Percentiles rank a stretch among this genome's conserved stretches.
Evolutionary conservation across 2,797 vertebrate genomes (phyloP).

Genomic region (Eleutherodactylus coqui): DNA sequence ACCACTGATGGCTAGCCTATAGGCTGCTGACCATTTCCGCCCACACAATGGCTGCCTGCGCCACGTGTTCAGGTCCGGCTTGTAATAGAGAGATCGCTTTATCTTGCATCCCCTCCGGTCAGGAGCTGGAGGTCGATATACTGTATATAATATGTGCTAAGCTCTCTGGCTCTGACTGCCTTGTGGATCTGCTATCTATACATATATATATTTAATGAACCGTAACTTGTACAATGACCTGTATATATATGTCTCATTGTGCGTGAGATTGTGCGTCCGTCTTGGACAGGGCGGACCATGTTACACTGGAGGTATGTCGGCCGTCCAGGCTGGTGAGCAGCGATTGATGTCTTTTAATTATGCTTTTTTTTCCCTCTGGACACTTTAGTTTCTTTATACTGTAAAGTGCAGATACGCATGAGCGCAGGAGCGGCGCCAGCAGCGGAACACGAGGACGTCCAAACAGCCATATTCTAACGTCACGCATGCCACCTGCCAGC

Average conservation of each 20-base stretch:
- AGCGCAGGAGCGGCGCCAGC: not conserved
- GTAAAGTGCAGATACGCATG: not conserved
- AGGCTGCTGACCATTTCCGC: not conserved
- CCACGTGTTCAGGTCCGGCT: not conserved
- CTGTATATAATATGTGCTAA: conserved; percentile 17
- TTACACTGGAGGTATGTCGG: conserved; percentile 40
- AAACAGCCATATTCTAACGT: conserved; percentile 33
- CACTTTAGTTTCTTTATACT: conserved; percentile 25
- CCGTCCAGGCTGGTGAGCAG: not conserved
- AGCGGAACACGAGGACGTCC: not conserved
- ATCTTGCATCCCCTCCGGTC: not conserved
- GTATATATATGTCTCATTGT: conserved; percentile 48
- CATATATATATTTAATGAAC: conserved; percentile 31
- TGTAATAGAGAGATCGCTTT: not conserved
- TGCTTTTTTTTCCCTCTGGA: not conserved
- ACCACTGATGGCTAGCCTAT: not conserved
- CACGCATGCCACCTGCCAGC: conserved; percentile 46
- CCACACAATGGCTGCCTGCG: not conserved
- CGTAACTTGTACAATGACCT: conserved; percentile 32
- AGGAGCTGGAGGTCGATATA: not conserved
- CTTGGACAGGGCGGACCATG: not conserved
- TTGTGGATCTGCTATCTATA: not conserved
- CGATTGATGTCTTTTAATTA: conserved; percentile 5
- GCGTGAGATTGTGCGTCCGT: not conserved
- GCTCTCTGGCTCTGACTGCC: not conserved